Evolutionary conservation across 2,113 vertebrate species (phyloP), one percentile per base, ranked within the genome.

Genomic region (Leiothrix lutea): DNA sequence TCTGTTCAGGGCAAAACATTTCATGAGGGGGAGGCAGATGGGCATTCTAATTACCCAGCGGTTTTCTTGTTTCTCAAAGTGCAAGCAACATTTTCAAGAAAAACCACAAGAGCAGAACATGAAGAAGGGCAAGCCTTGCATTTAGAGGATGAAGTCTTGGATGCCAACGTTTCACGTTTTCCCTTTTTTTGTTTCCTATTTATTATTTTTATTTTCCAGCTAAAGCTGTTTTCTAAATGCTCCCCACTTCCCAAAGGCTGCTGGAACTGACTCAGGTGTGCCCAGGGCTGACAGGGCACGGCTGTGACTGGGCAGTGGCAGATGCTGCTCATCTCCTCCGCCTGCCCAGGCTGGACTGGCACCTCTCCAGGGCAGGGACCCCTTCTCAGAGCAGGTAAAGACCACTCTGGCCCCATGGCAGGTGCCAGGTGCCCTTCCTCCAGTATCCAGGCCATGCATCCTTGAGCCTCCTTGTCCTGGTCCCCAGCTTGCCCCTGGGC

Each of bases 291-390:
- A 15, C 28, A 36, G 70, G 33, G 21, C 42, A 79, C 2, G 22
- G 87, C 47, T 66, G 84, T 8, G 12, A 57, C 35, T 6, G 5
- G 40, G 25, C 33, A 18, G 31, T 15, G 42, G 33, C 53, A 58
- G 77, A 40, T 40, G 67, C 24, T 1, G 8, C 56, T 74, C 8
- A 0, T 35, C 2, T 0, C 6, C 58, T 60, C 54, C 0, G 0
- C 70, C 60, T 50, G 44, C 35, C 25, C 44, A 12, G 25, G 12
- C 19, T 4, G 4, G 36, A 35, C 53, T 79, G 42, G 51, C 57
- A 62, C 19, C 25, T 21, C 31, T 62, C 26, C 19, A 18, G 62
- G 29, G 44, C 18, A 4, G 9, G 25, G 7, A 7, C 20, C 14
- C 14, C n/a, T 69, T 38, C 50, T 38, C 11, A 4, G 1, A 42